Evolutionary conservation across 2,113 vertebrate species (phyloP).

Genomic region (Myodes glareolus): DNA sequence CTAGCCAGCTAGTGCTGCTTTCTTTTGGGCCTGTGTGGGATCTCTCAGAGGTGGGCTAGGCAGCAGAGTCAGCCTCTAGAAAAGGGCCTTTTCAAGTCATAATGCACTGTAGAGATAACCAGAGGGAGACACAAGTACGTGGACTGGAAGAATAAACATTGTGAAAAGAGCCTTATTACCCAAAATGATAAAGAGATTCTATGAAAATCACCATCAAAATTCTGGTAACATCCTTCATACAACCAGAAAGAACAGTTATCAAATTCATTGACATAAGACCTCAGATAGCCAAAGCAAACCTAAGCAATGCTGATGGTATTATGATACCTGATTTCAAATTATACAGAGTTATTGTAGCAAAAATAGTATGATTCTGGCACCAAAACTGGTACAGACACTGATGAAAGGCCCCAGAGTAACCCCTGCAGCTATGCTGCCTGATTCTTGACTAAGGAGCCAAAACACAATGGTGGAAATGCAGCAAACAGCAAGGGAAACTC

Average conservation of each 20-base stretch:
- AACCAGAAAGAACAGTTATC: not conserved
- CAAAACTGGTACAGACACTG: not conserved
- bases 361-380: not conserved
- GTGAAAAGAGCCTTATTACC: not conserved
- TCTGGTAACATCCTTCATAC: not conserved
- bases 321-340: not conserved
- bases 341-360: not conserved
- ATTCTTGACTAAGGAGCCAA: too few relatives aligned
- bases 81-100: not conserved
- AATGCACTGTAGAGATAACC: not conserved
- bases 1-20: not conserved
- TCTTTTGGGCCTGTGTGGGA: not conserved
- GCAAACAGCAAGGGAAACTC: too few relatives aligned
- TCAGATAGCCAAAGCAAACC: not conserved
- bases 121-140: too few relatives aligned
- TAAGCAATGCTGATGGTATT: not conserved
- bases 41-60: not conserved
- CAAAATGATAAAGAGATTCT: not conserved
- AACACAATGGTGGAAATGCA: too few relatives aligned
- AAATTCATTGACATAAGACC: not conserved
- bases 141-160: too few relatives aligned
- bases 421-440: not conserved
- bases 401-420: not conserved
- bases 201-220: not conserved
- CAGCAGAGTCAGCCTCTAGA: not conserved